Evolutionary conservation across 2,797 vertebrate genomes (phyloP).

Genomic region (Alcedo atthis): DNA sequence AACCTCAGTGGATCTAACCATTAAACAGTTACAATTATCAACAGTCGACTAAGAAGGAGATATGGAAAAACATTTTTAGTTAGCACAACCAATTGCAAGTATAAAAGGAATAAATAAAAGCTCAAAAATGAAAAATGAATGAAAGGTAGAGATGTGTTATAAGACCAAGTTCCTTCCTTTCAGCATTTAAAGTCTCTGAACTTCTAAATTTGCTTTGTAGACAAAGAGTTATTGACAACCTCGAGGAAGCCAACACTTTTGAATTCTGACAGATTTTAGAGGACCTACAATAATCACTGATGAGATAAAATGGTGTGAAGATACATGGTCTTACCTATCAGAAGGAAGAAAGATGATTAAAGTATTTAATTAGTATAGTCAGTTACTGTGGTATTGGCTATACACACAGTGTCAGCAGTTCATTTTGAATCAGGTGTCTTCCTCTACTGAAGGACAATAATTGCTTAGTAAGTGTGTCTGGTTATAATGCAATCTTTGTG

Average conservation of each 20-base stretch:
- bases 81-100: not conserved
- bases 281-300: not conserved
- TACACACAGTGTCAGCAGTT: not conserved
- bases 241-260: not conserved
- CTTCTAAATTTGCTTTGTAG: not conserved
- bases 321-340: not conserved
- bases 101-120: not conserved
- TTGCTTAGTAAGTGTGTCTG: not conserved
- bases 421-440: not conserved
- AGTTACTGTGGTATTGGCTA: not conserved
- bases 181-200: not conserved
- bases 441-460: not conserved
- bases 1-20: constrained; percentile 31
- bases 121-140: not conserved
- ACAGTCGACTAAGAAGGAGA: constrained; percentile 2
- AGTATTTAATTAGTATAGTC: not conserved
- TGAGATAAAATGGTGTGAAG: constrained; percentile 24
- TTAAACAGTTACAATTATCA: not conserved
- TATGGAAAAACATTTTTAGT: not conserved
- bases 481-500: not conserved
- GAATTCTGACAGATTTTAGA: constrained; percentile 5
- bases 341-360: not conserved
- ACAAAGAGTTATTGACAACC: constrained; percentile 3
- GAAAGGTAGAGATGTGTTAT: not conserved
- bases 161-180: not conserved